Base-by-base conservation (phyloP, 2,113 vertebrate species). In the Dipodomys ordii region DNA sequence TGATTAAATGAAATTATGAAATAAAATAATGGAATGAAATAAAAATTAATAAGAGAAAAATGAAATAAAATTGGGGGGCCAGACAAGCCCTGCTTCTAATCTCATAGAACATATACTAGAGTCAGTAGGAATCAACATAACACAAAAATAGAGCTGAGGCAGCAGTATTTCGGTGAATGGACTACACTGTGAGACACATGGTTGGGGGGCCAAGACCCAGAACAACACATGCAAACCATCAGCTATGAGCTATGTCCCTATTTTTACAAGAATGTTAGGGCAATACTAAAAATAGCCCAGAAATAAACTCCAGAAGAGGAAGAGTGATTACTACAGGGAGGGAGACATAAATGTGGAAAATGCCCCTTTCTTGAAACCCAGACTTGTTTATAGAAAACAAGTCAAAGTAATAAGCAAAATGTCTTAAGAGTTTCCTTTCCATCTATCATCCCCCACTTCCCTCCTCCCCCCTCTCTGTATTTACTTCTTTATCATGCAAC, bases 391-490 rank as follows among this genome's bases (percentile, higher is more conserved):
- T 0, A 6, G 10, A 30, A 68, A 46, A 28, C 13, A n/a, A 30
- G 49, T 3, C 44, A 32, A 89, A 9, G 23, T 19, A 5, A 60
- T 3, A 57, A 35, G 30, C 22, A 16, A 27, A 1, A 8, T 6
- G 35, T 20, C 10, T 4, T 23, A 30, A 39, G 62, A 79, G 6
- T 67, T 28, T 46, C 20, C 15, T 67, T 25, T 46, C 16, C 15
- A 1, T 67, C 13, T 39, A 25, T 32, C 12, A 11, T 49, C 7
- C 27, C 39, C 7, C 20, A 1, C 15, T 35, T 4, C 0, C 12
- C n/a, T 22, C 1, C 18, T 73, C 22, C 20, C 18, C 7, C 2
- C 16, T 28, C 74, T 44, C n/a, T 77, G 10, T 16, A 23, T 65
- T 64, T 64, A n/a, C 22, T 80, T 60, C 22, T 28, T 39, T 39